phyloP scores from a whole-genome alignment of 2,797 vertebrate species.

The Ctenochaetus hawaiiensis region DNA sequence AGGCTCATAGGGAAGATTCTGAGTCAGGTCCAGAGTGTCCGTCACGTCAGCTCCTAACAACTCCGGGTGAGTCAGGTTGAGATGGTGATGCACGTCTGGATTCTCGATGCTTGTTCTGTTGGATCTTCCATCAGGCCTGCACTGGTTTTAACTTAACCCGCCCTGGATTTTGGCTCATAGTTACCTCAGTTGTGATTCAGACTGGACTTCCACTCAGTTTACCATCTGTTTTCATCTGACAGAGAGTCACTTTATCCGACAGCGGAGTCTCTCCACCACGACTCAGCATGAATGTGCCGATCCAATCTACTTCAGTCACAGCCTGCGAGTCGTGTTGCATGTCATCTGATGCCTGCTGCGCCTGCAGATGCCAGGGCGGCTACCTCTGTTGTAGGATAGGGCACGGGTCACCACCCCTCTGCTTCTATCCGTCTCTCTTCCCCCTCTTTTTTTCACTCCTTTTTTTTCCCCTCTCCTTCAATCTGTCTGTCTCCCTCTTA shows the following conservation, averaged over 20 bases:
- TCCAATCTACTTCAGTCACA: slow-evolving; percentile 67
- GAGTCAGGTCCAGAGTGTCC: slow-evolving; percentile 37
- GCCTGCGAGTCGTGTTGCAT: slow-evolving; percentile 65
- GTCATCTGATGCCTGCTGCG: slow-evolving; percentile 72
- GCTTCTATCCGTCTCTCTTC: slow-evolving; percentile 26
- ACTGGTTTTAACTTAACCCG: slow-evolving; percentile 42
- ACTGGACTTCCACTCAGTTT: slow-evolving; percentile 62
- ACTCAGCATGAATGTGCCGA: slow-evolving; percentile 65
- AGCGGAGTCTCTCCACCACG: slow-evolving; percentile 54
- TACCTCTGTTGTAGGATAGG: slow-evolving; percentile 64
- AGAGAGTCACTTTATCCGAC: slow-evolving; percentile 64
- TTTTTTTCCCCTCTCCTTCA: slow-evolving; percentile 32
- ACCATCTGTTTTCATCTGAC: slow-evolving; percentile 66
- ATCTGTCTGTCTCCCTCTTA: slow-evolving; percentile 15
- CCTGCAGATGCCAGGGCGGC: slow-evolving; percentile 73
- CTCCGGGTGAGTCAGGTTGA: slow-evolving; percentile 53
- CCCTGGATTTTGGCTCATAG: slow-evolving; percentile 45
- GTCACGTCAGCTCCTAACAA: slow-evolving; percentile 51
- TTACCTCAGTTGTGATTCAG: slow-evolving; percentile 54
- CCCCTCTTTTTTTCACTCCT: background rate
- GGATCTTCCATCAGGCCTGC: slow-evolving; percentile 31
- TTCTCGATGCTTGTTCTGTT: slow-evolving; percentile 47
- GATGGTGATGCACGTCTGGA: slow-evolving; percentile 33
- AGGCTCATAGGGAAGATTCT: slow-evolving; percentile 58
- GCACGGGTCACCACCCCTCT: slow-evolving; percentile 66